Evolutionary conservation across 2,797 vertebrate species (phyloP).

Genomic region (Sebastes alutus): DNA sequence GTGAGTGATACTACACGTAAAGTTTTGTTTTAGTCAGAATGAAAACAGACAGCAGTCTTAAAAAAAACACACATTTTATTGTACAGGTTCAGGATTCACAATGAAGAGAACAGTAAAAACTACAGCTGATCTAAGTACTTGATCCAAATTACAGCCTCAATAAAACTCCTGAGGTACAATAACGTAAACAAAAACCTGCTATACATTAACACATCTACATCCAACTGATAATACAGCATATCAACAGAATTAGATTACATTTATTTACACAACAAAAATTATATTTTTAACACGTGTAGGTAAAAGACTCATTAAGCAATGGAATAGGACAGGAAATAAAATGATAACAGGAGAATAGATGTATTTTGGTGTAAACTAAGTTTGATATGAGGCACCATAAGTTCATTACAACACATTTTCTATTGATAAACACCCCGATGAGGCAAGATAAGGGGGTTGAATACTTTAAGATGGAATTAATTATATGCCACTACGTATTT

Average conservation of each 20-base stretch:
- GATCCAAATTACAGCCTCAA: not conserved
- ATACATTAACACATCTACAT: constrained; percentile 15
- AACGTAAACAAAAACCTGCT: constrained; percentile 42
- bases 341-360: not conserved
- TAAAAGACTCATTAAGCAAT: not conserved
- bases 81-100: constrained; percentile 31
- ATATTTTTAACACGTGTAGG: not conserved
- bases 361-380: not conserved
- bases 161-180: constrained; percentile 39
- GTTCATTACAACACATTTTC: constrained; percentile 8
- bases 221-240: not conserved
- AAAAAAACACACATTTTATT: constrained; percentile 56
- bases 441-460: not conserved
- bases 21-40: not conserved
- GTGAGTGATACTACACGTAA: not conserved
- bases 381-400: constrained; percentile 28
- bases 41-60: not conserved
- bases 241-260: constrained; percentile 10
- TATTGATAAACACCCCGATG: not conserved
- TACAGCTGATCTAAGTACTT: constrained; percentile 11
- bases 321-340: constrained; percentile 7
- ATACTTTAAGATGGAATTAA: not conserved
- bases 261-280: constrained; percentile 50
- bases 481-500: not conserved
- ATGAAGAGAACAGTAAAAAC: constrained; percentile 14